Percentiles rank a stretch among this genome's conserved stretches.
Evolutionary conservation across 2,888 invertebrate species (phyloP).

Genomic region (Ichneumoninae sp.): DNA sequence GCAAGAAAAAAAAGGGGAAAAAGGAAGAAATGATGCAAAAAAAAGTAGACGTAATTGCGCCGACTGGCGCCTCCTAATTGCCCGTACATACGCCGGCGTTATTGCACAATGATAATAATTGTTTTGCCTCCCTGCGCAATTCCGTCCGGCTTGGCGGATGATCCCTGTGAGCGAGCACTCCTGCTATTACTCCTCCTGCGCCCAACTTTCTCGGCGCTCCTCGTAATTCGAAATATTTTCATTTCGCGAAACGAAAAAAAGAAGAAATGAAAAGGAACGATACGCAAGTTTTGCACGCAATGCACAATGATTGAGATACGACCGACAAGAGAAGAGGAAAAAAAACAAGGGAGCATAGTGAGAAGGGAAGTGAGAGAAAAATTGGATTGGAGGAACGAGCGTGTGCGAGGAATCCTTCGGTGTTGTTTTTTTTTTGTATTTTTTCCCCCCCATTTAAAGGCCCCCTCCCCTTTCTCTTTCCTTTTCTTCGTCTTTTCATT

Average conservation of each 20-base stretch:
- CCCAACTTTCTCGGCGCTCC: background rate
- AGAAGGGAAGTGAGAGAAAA: constrained; percentile 37
- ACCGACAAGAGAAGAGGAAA: constrained; percentile 10
- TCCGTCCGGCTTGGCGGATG: constrained; percentile 11
- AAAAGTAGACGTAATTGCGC: constrained; percentile 77
- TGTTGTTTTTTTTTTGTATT: constrained; percentile 44
- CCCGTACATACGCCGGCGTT: constrained; percentile 75
- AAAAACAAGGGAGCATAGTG: constrained; percentile 28
- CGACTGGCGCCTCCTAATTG: constrained; percentile 82
- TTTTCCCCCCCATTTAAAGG: background rate
- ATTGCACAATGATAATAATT: constrained; percentile 78
- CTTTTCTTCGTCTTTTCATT: constrained; percentile 53
- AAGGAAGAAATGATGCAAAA: constrained; percentile 36
- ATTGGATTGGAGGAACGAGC: constrained; percentile 42
- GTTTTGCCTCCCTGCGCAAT: constrained; percentile 72
- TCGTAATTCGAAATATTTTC: constrained; percentile 1
- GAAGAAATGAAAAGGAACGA: background rate
- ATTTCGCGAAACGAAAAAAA: background rate
- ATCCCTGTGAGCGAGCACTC: constrained; percentile 4
- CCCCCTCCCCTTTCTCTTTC: constrained; percentile 34
- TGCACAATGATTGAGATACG: constrained; percentile 23
- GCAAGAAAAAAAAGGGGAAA: constrained; percentile 25
- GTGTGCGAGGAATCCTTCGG: constrained; percentile 32
- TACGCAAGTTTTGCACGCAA: background rate
- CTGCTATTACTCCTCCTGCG: constrained; percentile 26